A percentile compares a stretch with the other conserved stretches of the same genome.
Evolutionary conservation across 1,140 invertebrate species (phyloP).

Genomic region (Brachionus rubens): DNA sequence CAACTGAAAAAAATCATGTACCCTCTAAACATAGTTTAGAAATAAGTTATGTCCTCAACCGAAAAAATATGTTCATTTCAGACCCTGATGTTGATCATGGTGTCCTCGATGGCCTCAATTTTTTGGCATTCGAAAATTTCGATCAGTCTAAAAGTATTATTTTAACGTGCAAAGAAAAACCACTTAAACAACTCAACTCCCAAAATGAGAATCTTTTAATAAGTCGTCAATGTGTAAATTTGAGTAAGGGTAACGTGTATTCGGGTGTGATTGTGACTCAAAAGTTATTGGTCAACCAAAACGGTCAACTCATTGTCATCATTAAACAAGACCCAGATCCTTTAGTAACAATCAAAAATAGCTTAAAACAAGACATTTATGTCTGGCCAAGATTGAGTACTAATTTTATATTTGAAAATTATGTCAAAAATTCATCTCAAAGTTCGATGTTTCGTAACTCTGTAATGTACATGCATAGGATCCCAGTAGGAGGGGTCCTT

Average conservation of each 20-base stretch:
- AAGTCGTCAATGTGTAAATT: slow-evolving; percentile 15
- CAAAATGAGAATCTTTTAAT: slow-evolving; percentile 32
- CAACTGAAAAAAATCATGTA: background rate
- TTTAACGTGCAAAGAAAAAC: slow-evolving; percentile 13
- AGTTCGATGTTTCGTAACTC: slow-evolving; percentile 8
- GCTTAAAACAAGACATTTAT: background rate
- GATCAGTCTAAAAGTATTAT: slow-evolving; percentile 30
- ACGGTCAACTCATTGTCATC: background rate
- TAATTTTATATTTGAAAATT: slow-evolving; percentile 40
- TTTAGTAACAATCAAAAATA: background rate
- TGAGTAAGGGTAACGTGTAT: background rate
- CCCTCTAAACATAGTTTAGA: background rate
- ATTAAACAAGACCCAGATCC: background rate
- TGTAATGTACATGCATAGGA: background rate
- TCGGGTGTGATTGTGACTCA: background rate
- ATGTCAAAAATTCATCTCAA: slow-evolving; percentile 35
- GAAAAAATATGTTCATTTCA: background rate
- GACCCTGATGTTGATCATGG: background rate
- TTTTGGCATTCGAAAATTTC: background rate
- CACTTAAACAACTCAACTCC: slow-evolving; percentile 24
- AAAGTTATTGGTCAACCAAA: slow-evolving; percentile 21
- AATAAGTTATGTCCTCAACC: background rate
- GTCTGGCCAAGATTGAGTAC: slow-evolving; percentile 38
- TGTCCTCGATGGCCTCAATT: background rate
- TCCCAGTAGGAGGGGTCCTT: background rate